Conservation (phyloP, 2,113 vertebrate species). For the Ariopsis seemanni region DNA sequence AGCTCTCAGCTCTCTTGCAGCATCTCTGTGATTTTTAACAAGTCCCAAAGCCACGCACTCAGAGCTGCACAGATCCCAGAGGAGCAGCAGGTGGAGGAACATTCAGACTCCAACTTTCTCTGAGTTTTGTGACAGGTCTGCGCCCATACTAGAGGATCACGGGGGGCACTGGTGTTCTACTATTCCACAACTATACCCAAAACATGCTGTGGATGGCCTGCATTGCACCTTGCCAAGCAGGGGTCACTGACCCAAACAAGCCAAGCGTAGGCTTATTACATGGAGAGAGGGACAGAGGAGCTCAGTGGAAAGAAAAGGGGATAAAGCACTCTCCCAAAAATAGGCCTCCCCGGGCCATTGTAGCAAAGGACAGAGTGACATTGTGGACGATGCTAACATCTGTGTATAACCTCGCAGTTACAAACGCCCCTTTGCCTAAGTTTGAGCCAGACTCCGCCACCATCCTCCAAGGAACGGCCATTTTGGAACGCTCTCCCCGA, state of each 20-base stretch:
- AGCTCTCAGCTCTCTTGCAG: constrained; percentile 37
- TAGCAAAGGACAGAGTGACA: constrained; percentile 78
- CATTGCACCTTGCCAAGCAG: constrained; percentile 59
- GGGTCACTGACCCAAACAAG: constrained; percentile 53
- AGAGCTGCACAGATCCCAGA: constrained; percentile 35
- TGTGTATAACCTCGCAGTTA: constrained; percentile 76
- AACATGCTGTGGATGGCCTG: constrained; percentile 41
- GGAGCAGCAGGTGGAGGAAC: constrained; percentile 51
- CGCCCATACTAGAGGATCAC: constrained; percentile 22
- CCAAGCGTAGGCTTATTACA: constrained; percentile 60
- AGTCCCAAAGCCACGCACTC: constrained; percentile 47
- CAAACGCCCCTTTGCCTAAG: constrained; percentile 72
- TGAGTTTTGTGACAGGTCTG: neutral
- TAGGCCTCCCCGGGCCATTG: constrained; percentile 69
- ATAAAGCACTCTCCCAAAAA: constrained; percentile 69
- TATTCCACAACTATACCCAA: neutral
- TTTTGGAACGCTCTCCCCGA: constrained; percentile 78
- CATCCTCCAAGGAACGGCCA: constrained; percentile 81
- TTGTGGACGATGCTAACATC: constrained; percentile 78
- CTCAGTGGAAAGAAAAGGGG: constrained; percentile 63
- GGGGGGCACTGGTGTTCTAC: neutral
- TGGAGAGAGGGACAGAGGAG: constrained; percentile 64
- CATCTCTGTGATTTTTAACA: constrained; percentile 52
- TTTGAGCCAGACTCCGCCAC: constrained; percentile 76
- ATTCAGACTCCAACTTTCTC: constrained; percentile 30